phyloP scores from a whole-genome alignment of 2,888 invertebrate genomes.

The Meteorus colon region DNA sequence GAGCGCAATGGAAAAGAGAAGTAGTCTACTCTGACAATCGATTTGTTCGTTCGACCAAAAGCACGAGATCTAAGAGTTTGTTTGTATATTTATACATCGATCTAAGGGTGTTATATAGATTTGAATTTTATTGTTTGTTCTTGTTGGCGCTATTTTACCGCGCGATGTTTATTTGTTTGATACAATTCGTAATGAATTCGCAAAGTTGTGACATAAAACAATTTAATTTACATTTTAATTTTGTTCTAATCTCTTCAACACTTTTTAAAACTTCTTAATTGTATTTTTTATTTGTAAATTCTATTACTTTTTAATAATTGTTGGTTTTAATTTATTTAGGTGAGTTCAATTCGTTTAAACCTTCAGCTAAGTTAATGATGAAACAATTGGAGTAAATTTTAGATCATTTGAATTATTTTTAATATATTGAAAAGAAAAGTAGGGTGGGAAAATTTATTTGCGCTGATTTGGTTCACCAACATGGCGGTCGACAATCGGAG shows the following conservation, averaged over 20 bases:
- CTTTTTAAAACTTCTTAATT: not conserved
- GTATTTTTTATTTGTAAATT: too few species aligned
- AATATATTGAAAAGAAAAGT: not conserved
- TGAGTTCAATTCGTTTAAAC: too few species aligned
- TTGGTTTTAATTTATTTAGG: too few species aligned
- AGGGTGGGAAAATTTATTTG: conserved; percentile 1
- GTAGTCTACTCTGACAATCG: conserved; percentile 38
- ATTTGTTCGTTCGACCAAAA: conserved; percentile 62
- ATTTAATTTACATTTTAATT: not conserved
- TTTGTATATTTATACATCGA: not conserved
- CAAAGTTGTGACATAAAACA: not conserved
- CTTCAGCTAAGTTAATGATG: too few species aligned
- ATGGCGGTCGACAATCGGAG: conserved; percentile 58
- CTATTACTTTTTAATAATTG: too few species aligned
- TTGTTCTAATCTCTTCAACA: not conserved
- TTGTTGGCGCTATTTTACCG: not conserved
- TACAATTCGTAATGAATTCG: not conserved
- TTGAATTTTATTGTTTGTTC: not conserved
- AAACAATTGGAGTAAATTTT: not conserved
- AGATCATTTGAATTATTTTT: not conserved
- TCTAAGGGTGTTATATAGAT: not conserved
- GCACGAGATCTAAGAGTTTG: conserved; percentile 56
- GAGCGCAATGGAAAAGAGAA: not conserved
- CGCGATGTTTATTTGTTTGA: not conserved
- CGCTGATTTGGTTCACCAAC: conserved; percentile 63